Base-by-base conservation (phyloP, 2,888 invertebrate genomes). In the Andrena bucephala region DNA sequence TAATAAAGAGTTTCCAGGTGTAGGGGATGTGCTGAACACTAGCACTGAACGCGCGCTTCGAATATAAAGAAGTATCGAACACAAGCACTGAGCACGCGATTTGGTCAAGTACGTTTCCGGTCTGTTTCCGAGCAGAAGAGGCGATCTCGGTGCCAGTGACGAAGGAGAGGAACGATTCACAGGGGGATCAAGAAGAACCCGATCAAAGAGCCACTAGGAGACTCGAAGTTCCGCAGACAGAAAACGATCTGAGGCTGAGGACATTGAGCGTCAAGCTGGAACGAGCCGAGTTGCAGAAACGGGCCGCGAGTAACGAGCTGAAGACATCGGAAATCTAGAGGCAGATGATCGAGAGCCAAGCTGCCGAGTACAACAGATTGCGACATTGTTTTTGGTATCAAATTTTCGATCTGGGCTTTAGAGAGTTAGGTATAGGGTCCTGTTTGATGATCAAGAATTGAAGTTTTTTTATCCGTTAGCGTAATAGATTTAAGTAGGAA, bases 181-280 rank as follows among this genome's bases (percentile, higher is more conserved):
- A 60, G 0, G 10, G 0, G 5, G 76, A 83, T 5, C 66, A 50
- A 7, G 81, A 77, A 7, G 87, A 85, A 42, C 67, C 73, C 10
- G 33, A 67, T 24, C 85, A 87, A 16, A 85, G 83, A 5, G 67
- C 85, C 0, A 66, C 74, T 6, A 89, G 90, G 87, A 78, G 88
- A 29, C 85, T 89, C 65, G 88, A 89, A 27, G 85, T 87, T 0
- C 84, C 89, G 2, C 89, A 89, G 31, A 87, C 87, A 24, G 91
- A 92, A 67, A 92, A 92, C 70, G 89, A 90, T 57, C 71, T 93
- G 10, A 92, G 90, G 62, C 67, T 92, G n/a, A 83, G 89, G 73
- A 87, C 90, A 76, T 69, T 93, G 20, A 85, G 90, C 4, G 83
- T 90, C 1, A 91, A 92, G 59, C 77, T 93, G 68, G 91, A 93